Conservation (phyloP, 92 coral and sea anemone genomes). For the Umimayanthus chanpuru region DNA sequence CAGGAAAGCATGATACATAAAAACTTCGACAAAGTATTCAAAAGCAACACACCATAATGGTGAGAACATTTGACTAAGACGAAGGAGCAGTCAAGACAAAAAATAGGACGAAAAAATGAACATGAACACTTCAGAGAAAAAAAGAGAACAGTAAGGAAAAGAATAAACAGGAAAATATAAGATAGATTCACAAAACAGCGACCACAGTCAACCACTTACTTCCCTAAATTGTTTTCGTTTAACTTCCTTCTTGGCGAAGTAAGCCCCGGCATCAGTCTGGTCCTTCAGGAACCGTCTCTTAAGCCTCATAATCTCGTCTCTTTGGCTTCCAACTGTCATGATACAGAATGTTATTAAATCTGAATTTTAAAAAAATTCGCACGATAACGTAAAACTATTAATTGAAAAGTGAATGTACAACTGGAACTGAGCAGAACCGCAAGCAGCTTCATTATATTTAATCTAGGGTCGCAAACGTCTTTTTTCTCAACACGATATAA, state of each 20-base stretch:
- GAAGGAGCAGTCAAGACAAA: neutral
- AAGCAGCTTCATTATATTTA: too few species aligned
- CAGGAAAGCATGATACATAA: neutral
- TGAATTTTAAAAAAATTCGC: neutral
- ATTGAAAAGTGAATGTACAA: too few species aligned
- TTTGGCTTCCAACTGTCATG: slow-evolving; percentile 45
- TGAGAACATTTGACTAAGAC: too few species aligned
- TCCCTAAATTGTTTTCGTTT: slow-evolving; percentile 66
- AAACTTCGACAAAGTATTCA: too few species aligned
- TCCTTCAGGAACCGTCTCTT: slow-evolving; percentile 91
- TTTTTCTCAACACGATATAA: too few species aligned
- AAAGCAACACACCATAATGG: too few species aligned
- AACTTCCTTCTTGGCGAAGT: slow-evolving; percentile 74
- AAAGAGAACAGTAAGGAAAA: neutral
- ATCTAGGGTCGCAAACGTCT: too few species aligned
- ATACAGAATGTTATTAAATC: neutral
- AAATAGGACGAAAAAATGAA: neutral
- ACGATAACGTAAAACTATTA: neutral
- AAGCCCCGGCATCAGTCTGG: slow-evolving; percentile 53
- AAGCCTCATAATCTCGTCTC: slow-evolving; percentile 67
- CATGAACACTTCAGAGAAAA: neutral
- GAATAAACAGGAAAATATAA: neutral
- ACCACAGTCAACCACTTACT: slow-evolving; percentile 46
- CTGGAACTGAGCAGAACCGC: too few species aligned
- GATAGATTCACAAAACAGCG: too few species aligned